These are phyloP conservation scores for Aphelocoma coerulescens DNA, from an alignment of 2,113 vertebrate species.

Conservation along the genomic window DNA sequence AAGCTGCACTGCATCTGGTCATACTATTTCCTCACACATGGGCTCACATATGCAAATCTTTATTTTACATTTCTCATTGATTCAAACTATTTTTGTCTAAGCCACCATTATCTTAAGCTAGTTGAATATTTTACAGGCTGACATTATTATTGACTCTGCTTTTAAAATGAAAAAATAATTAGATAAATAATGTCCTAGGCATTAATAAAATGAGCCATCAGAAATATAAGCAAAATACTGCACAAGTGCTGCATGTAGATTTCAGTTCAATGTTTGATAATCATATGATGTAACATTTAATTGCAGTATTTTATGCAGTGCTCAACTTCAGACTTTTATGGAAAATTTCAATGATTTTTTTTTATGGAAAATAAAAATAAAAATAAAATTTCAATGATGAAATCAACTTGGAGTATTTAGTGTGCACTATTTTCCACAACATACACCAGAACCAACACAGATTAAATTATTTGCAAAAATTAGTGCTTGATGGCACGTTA, in stretches of 20 bases:
- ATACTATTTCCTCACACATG: background rate
- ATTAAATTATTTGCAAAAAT: background rate
- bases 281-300: background rate
- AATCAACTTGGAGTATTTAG: background rate
- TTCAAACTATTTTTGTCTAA: background rate
- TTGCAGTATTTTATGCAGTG: background rate
- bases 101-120: background rate
- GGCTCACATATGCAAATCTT: background rate
- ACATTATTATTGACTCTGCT: background rate
- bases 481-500: background rate
- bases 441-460: background rate
- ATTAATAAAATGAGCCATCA: background rate
- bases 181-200: background rate
- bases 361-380: too few relatives aligned
- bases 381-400: background rate
- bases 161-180: background rate
- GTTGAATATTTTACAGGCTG: background rate
- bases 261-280: background rate
- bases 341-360: background rate
- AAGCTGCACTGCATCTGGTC: background rate
- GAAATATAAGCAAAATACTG: background rate
- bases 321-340: background rate
- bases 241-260: background rate
- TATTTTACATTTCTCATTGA: background rate
- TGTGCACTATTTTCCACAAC: background rate